phyloP scores from a whole-genome alignment of 2,888 invertebrate genomes.

The Sesia bembeciformis region DNA sequence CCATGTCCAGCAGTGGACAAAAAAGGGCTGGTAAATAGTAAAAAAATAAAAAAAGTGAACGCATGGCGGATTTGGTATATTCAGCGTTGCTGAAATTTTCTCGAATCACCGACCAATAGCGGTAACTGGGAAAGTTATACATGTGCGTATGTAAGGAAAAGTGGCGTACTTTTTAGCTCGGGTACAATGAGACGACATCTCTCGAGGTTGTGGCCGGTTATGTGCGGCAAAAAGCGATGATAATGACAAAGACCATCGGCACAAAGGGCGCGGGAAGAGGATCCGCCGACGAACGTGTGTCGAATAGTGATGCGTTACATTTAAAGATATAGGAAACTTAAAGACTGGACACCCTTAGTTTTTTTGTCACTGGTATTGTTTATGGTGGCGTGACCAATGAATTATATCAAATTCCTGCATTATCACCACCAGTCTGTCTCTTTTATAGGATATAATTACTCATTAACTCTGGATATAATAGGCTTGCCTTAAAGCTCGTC shows the following conservation, averaged over 20 bases:
- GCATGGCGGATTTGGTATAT: too few species aligned
- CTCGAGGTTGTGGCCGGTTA: slow-evolving; percentile 49
- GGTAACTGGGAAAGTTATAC: not conserved
- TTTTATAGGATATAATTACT: too few species aligned
- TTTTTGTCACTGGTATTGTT: not conserved
- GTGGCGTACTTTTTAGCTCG: slow-evolving; percentile 17
- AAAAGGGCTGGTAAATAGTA: too few species aligned
- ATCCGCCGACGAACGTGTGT: slow-evolving; percentile 40
- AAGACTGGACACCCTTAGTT: slow-evolving; percentile 17
- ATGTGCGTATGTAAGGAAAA: slow-evolving; percentile 19
- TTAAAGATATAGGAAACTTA: slow-evolving; percentile 20
- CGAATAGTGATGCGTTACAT: slow-evolving; percentile 47
- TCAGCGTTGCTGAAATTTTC: too few species aligned
- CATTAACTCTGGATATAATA: too few species aligned
- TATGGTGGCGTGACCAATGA: not conserved
- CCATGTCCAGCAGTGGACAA: too few species aligned
- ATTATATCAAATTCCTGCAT: too few species aligned
- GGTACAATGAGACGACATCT: slow-evolving; percentile 31
- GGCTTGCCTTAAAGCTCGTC: too few species aligned
- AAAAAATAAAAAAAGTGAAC: too few species aligned
- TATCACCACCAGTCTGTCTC: too few species aligned
- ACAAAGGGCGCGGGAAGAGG: slow-evolving; percentile 60
- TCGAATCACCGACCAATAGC: too few species aligned
- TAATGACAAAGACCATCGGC: slow-evolving; percentile 65
- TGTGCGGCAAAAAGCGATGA: slow-evolving; percentile 68